Percentiles rank a stretch among this genome's conserved stretches.
Evolutionary conservation across 2,888 invertebrate genomes (phyloP).

Genomic region (Cyaniris semiargus): DNA sequence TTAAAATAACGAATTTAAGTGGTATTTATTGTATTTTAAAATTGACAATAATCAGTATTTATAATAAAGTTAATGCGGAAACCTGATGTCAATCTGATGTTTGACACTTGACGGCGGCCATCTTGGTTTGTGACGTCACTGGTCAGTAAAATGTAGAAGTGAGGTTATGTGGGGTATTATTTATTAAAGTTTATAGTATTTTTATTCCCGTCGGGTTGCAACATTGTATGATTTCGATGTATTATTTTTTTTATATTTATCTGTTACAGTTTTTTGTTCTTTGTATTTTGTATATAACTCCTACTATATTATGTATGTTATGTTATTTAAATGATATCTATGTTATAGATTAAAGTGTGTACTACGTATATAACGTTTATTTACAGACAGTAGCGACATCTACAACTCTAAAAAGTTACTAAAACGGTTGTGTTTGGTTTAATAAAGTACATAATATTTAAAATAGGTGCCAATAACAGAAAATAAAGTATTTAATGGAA

Average conservation of each 20-base stretch:
- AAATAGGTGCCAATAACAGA: constrained; percentile 18
- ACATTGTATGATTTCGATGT: constrained; percentile 53
- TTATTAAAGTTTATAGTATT: constrained; percentile 25
- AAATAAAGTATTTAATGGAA: constrained; percentile 29
- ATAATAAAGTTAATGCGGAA: constrained; percentile 45
- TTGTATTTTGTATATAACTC: constrained; percentile 56
- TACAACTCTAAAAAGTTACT: constrained; percentile 4
- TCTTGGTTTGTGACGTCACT: constrained; percentile 36
- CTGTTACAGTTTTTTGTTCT: constrained; percentile 68
- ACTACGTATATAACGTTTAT: constrained; percentile 20
- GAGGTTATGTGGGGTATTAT: constrained; percentile 14
- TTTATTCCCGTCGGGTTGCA: constrained; percentile 15
- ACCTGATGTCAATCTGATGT: constrained; percentile 64
- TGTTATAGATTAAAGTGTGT: constrained; percentile 6
- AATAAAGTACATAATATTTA: constrained; percentile 16
- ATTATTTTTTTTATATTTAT: constrained; percentile 71
- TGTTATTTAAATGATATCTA: constrained; percentile 35
- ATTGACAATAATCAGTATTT: constrained; percentile 80
- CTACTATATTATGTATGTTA: constrained; percentile 44
- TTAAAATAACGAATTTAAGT: constrained; percentile 22
- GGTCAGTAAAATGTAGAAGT: constrained; percentile 56
- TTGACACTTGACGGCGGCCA: constrained; percentile 63
- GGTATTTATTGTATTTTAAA: constrained; percentile 62
- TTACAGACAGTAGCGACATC: neutral
- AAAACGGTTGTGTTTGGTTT: constrained; percentile 20